phyloP scores from a whole-genome alignment of 23 tunicate species.

The Pegea sp. region DNA sequence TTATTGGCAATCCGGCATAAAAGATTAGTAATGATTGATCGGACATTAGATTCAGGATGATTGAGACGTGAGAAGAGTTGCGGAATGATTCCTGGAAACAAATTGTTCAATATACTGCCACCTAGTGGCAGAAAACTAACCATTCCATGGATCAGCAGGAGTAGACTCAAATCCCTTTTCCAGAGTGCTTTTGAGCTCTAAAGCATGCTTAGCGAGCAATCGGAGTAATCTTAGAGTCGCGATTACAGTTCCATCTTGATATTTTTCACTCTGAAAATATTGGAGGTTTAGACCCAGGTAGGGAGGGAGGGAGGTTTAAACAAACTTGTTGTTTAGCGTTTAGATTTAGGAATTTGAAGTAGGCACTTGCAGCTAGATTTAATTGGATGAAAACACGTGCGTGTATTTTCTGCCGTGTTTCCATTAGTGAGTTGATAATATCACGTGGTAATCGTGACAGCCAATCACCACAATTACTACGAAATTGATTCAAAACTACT shows the following conservation, averaged over 20 bases:
- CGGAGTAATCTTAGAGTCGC: slow-evolving; percentile 63
- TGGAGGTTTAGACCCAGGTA: no score
- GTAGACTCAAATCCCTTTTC: slow-evolving; percentile 51
- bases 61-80: slow-evolving; percentile 91
- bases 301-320: no score
- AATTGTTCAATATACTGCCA: no score
- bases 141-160: slow-evolving; percentile 81
- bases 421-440: slow-evolving; percentile 11
- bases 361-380: slow-evolving; percentile 56
- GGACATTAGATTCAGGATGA: slow-evolving; percentile 85
- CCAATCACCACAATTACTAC: slow-evolving; percentile 42
- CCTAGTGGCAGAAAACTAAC: slow-evolving; percentile 15
- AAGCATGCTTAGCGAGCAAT: slow-evolving; percentile 79
- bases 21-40: slow-evolving; percentile 60
- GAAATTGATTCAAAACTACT: slow-evolving; percentile 28
- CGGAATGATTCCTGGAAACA: slow-evolving; percentile 66
- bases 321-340: slow-evolving; percentile 47
- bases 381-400: slow-evolving; percentile 49
- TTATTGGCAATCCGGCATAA: slow-evolving; percentile 61
- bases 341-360: slow-evolving; percentile 54
- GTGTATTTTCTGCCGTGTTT: slow-evolving; percentile 61
- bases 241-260: slow-evolving; percentile 61
- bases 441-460: slow-evolving; percentile 22
- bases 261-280: slow-evolving; percentile 1
- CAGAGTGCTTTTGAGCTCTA: slow-evolving; percentile 54